phyloP scores from a whole-genome alignment of 2,888 invertebrate species.

The Drosophila pseudotakahashii region DNA sequence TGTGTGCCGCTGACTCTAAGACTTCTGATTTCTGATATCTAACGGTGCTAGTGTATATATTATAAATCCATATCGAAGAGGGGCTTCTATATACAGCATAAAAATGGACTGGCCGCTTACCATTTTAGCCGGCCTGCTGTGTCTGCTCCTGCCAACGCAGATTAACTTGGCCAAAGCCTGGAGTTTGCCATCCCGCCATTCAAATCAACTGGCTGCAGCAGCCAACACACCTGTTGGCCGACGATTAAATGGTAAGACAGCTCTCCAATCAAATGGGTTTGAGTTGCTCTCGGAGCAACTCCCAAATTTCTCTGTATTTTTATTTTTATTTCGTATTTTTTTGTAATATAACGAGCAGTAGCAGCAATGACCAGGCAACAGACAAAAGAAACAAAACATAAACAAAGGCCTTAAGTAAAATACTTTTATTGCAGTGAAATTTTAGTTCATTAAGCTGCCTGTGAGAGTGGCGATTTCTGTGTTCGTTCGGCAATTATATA shows the following conservation, averaged over 20 bases:
- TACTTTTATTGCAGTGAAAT: conserved; percentile 72
- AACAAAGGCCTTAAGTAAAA: conserved; percentile 50
- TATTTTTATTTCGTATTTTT: conserved; percentile 9
- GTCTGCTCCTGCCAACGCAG: conserved; percentile 47
- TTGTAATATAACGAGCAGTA: conserved; percentile 18
- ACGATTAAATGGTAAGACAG: conserved; percentile 66
- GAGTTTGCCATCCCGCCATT: conserved; percentile 60
- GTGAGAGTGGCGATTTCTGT: conserved; percentile 58
- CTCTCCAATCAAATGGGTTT: conserved; percentile 2
- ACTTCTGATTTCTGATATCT: conserved; percentile 21
- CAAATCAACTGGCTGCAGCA: conserved; percentile 2
- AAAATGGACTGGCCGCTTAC: conserved; percentile 64
- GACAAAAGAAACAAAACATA: conserved; percentile 38
- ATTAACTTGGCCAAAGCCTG: conserved; percentile 52
- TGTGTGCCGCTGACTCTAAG: conserved; percentile 28
- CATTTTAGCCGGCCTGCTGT: conserved; percentile 43
- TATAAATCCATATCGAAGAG: conserved; percentile 1
- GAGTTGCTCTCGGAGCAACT: no score
- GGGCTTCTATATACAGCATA: not conserved
- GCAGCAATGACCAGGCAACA: conserved; percentile 6
- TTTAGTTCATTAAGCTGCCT: conserved; percentile 65
- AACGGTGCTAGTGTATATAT: conserved; percentile 41
- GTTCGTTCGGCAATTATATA: conserved; percentile 48
- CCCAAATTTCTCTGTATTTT: conserved; percentile 4
- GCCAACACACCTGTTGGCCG: conserved; percentile 42